These are phyloP conservation scores for Eupithecia vulgata DNA, from an alignment of 2,888 invertebrate genomes.

Conservation along the genomic window DNA sequence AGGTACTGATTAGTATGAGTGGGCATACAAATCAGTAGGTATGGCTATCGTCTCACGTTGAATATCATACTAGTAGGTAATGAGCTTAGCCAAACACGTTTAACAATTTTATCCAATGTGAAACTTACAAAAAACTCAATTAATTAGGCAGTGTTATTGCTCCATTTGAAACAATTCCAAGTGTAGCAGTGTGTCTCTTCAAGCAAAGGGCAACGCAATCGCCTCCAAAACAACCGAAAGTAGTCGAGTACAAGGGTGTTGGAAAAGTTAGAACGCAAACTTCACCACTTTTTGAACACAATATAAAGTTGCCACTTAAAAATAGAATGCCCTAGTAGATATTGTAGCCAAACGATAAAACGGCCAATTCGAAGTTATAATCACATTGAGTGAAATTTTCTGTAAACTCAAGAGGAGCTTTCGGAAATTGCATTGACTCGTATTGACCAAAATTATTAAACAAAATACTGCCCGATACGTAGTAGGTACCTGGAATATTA, in stretches of 20 bases:
- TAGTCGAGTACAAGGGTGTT: conserved; percentile 13
- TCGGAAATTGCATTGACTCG: no score
- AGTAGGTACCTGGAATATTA: no score
- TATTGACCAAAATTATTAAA: no score
- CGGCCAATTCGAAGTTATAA: neutral
- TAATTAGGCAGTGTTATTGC: neutral
- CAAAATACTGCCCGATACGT: no score
- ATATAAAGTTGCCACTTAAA: neutral
- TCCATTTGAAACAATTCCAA: neutral
- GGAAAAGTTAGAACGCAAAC: neutral
- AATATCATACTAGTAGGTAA: neutral
- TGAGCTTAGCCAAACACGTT: neutral
- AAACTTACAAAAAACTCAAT: neutral
- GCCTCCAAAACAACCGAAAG: neutral
- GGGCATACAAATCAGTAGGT: neutral
- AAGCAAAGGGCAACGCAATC: conserved; percentile 9
- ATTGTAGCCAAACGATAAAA: neutral
- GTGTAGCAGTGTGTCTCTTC: neutral
- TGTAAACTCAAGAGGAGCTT: neutral
- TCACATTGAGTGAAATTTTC: neutral
- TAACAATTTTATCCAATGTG: neutral
- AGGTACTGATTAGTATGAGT: no score
- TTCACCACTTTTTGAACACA: neutral
- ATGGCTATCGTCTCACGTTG: neutral
- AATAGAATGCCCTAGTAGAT: neutral